Evolutionary conservation across 2,888 invertebrate species (phyloP).

Genomic region (Callinectes sapidus): DNA sequence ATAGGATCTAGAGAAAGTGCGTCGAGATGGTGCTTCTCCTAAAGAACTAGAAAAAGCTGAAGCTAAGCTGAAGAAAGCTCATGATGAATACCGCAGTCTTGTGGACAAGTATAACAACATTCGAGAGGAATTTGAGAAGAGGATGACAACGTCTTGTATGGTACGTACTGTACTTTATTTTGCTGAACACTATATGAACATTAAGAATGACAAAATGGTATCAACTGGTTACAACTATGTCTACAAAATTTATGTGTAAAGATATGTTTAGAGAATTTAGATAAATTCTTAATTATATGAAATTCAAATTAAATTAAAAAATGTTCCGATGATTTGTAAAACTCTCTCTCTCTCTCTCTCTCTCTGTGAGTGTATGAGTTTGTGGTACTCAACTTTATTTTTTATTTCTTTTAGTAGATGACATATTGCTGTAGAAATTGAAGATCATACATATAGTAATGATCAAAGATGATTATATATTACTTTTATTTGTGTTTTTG

Average conservation of each 20-base stretch:
- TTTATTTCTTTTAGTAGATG: not conserved
- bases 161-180: slow-evolving; percentile 77
- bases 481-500: slow-evolving; percentile 56
- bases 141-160: slow-evolving; percentile 94
- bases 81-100: slow-evolving; percentile 93
- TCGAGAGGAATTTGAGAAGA: slow-evolving; percentile 95
- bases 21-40: slow-evolving; percentile 90
- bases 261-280: too few relatives aligned
- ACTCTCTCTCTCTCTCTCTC: not conserved
- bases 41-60: slow-evolving; percentile 97
- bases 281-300: too few relatives aligned
- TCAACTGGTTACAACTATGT: too few relatives aligned
- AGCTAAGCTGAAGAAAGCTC: slow-evolving; percentile 91
- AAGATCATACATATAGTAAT: not conserved
- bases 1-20: slow-evolving; percentile 90
- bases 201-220: too few relatives aligned
- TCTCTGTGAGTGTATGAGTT: not conserved
- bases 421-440: not conserved
- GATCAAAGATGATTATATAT: not conserved
- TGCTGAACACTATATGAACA: not conserved
- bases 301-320: not conserved
- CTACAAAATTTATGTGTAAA: too few relatives aligned
- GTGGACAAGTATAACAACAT: slow-evolving; percentile 94
- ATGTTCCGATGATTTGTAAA: too few relatives aligned
- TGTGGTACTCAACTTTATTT: not conserved